phyloP scores from a whole-genome alignment of 2,797 vertebrate genomes.

The Pseudocheirus occidentalis region DNA sequence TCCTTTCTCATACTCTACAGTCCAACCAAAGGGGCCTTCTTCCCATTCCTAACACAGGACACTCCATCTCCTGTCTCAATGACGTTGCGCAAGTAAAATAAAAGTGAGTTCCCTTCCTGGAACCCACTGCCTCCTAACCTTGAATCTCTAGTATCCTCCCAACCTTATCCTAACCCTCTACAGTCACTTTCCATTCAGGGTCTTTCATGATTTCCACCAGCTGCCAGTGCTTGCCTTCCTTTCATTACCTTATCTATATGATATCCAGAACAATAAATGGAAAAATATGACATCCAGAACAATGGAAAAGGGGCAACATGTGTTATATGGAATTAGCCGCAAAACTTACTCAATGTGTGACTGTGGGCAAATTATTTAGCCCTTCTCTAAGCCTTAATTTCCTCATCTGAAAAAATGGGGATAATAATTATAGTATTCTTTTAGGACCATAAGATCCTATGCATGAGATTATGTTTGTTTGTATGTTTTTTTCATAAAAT shows the following conservation, averaged over 20 bases:
- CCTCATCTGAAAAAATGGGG: background rate
- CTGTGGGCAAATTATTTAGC: background rate
- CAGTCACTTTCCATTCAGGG: background rate
- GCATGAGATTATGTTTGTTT: background rate
- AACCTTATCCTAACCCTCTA: background rate
- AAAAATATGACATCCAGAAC: background rate
- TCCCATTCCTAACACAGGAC: no score
- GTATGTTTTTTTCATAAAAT: background rate
- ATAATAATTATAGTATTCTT: background rate
- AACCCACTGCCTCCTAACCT: background rate
- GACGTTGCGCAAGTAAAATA: no score
- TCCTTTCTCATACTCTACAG: no score
- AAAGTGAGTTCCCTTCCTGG: background rate
- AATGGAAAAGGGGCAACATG: background rate
- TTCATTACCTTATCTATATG: background rate
- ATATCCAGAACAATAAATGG: background rate
- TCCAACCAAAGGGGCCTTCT: no score
- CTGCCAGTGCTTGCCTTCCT: background rate
- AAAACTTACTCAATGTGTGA: background rate
- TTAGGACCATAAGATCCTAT: background rate
- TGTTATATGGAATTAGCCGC: background rate
- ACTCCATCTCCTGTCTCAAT: no score
- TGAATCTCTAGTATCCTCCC: background rate
- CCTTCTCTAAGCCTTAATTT: background rate
- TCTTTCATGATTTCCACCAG: background rate